phyloP scores from a whole-genome alignment of 2,797 vertebrate species.

The Sandelia bainsii region DNA sequence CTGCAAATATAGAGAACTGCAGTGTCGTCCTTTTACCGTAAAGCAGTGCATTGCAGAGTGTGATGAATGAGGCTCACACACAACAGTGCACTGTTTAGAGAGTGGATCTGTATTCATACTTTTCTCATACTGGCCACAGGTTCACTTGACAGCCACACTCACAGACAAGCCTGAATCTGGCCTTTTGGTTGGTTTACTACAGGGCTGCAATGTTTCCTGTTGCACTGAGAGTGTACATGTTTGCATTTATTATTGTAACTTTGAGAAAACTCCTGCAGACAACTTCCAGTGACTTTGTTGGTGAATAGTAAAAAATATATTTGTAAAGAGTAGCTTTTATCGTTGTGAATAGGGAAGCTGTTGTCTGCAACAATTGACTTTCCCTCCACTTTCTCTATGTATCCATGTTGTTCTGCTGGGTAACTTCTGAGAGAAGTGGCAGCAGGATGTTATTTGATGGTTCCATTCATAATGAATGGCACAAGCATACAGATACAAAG shows the following conservation, averaged over 20 bases:
- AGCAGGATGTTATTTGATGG: neutral
- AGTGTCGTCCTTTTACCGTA: constrained; percentile 10
- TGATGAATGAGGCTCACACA: constrained; percentile 13
- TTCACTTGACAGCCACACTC: neutral
- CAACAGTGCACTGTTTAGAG: constrained; percentile 10
- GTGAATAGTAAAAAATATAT: no score
- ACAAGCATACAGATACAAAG: no score
- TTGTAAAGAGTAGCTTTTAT: neutral
- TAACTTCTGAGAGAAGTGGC: no score
- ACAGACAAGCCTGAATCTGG: neutral
- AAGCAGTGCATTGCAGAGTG: constrained; percentile 12
- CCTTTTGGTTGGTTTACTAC: neutral
- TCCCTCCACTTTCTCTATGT: no score
- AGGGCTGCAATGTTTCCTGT: neutral
- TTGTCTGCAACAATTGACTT: no score
- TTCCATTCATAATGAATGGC: neutral
- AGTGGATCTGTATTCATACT: constrained; percentile 19
- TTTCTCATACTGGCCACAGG: constrained; percentile 7
- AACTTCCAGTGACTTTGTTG: neutral
- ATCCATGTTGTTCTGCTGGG: no score
- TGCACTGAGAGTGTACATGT: neutral
- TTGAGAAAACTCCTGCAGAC: neutral
- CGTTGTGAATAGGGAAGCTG: neutral
- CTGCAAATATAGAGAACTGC: neutral
- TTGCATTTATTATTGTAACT: neutral